phyloP scores from a whole-genome alignment of 2,797 vertebrate species.

The Parauchenoglanis punctatus region DNA sequence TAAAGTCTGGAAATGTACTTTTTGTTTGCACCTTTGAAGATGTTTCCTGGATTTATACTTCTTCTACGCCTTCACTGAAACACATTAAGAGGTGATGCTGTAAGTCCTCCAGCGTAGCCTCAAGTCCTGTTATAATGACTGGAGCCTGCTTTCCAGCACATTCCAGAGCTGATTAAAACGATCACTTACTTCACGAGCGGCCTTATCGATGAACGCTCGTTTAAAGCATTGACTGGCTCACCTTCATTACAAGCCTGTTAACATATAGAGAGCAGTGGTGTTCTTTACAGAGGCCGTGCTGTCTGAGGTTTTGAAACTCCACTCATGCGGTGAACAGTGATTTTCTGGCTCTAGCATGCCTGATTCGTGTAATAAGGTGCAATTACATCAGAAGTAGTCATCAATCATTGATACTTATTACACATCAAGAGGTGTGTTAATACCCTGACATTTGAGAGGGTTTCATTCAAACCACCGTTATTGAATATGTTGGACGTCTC shows the following conservation, averaged over 20 bases:
- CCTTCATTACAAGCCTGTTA: neutral
- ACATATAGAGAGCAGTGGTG: neutral
- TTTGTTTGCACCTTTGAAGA: neutral
- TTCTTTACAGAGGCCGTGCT: neutral
- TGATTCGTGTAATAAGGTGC: neutral
- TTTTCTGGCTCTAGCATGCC: neutral
- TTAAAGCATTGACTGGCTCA: neutral
- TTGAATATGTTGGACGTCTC: neutral
- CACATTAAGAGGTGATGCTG: neutral
- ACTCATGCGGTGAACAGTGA: neutral
- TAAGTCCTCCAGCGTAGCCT: neutral
- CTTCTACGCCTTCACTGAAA: neutral
- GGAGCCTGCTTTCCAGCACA: conserved; percentile 1
- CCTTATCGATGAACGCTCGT: neutral
- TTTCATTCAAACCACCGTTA: neutral
- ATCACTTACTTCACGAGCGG: neutral
- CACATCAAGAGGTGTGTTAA: neutral
- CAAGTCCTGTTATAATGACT: neutral
- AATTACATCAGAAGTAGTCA: neutral
- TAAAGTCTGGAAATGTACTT: neutral
- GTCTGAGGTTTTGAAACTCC: neutral
- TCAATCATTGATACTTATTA: neutral
- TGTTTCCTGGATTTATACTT: neutral
- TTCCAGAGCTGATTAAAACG: neutral
- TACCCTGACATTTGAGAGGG: neutral